phyloP scores from a whole-genome alignment of 2,113 vertebrate genomes.

The Sinocyclocheilus maitianheensis region DNA sequence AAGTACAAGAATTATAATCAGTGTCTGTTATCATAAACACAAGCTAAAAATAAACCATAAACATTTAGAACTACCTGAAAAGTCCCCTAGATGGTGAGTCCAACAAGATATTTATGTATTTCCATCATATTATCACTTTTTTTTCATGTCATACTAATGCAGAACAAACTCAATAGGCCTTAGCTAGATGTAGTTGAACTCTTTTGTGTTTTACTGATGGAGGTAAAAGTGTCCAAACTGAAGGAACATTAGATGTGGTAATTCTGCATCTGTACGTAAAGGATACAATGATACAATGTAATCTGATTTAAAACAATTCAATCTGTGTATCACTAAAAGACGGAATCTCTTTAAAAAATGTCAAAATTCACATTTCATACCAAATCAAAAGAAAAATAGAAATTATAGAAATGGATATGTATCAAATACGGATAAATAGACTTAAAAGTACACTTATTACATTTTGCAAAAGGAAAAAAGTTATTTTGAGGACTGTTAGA shows the following conservation, averaged over 20 bases:
- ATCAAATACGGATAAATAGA: too few relatives aligned
- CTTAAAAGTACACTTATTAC: background rate
- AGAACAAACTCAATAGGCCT: background rate
- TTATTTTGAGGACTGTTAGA: too few relatives aligned
- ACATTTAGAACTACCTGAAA: background rate
- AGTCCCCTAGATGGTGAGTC: background rate
- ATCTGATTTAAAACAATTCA: too few relatives aligned
- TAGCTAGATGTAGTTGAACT: background rate
- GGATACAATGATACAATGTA: too few relatives aligned
- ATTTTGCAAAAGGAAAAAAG: background rate
- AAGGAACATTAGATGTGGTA: background rate
- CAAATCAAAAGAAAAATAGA: background rate
- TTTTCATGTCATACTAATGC: background rate
- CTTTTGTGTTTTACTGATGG: background rate
- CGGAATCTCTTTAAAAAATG: background rate
- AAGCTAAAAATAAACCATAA: background rate
- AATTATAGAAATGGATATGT: too few relatives aligned
- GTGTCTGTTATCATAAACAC: conserved; percentile 4
- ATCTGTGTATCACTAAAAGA: background rate
- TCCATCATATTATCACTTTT: background rate
- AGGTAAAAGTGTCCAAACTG: background rate
- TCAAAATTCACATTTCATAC: background rate
- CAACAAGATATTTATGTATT: background rate
- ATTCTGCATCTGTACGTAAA: background rate
- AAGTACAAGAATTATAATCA: background rate